Base-by-base conservation (phyloP, 2,888 invertebrate genomes). In the Drosophila setosimentum region DNA sequence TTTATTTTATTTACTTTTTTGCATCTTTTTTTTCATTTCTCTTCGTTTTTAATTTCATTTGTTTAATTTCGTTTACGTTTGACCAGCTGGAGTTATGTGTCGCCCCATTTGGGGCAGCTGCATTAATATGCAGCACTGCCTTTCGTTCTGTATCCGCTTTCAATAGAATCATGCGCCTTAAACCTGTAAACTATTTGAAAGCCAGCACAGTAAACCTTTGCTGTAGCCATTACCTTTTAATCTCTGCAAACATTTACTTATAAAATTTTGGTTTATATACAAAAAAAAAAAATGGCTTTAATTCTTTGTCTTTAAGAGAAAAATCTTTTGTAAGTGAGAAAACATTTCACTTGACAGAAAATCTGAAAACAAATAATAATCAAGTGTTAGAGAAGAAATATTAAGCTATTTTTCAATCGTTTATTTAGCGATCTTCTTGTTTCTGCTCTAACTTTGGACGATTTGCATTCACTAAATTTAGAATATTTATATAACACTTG, bases 21-120 rank as follows among this genome's bases (percentile, higher is more conserved):
- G 42, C 48, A 60, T 58, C 6, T 61, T 65, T 58, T 55, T 53
- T 16, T 18, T 33, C 21, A 33, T 53, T 63, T 53, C 35, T 30
- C 13, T 48, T 58, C 69, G 48, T 62, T 75, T 75, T 66, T 71
- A 73, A 71, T 73, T 73, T 65, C 64, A 71, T 76, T 76, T 54
- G 57, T 74, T 63, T 78, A 69, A 68, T 73, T 68, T 78, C 62
- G 60, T 61, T 65, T 65, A 32, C 37, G 54, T 40, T 55, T 29
- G 29, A 5, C 45, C 45, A 60, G 35, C 49, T 49, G 37, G n/a
- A 49, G 33, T 32, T 33, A 54, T 54, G 35, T 54, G 54, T 42
- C 32, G 32, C 30, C 32, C 18, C 32, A 27, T 29, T 49, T 37
- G 21, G 16, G 32, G n/a, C 30, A 51, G 24, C 37, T 68, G 68